phyloP scores from a whole-genome alignment of 1,140 invertebrate species.

The Pogonomyrmex californicus region DNA sequence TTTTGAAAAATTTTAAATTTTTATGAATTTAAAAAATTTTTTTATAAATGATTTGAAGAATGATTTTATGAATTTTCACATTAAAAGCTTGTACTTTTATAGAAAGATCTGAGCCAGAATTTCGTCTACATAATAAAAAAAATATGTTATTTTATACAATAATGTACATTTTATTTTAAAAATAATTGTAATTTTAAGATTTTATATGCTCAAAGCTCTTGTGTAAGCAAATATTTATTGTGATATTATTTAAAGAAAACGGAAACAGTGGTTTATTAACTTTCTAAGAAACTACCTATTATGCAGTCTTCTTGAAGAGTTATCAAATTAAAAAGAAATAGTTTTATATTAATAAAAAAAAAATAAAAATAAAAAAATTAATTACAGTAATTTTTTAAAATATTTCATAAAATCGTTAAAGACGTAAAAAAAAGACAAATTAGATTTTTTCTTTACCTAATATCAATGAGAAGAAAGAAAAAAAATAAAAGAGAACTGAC shows the following conservation, averaged over 20 bases:
- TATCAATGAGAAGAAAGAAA: background rate
- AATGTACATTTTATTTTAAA: background rate
- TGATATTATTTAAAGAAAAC: background rate
- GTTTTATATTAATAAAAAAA: background rate
- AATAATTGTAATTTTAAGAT: background rate
- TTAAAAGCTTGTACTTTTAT: background rate
- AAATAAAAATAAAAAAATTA: background rate
- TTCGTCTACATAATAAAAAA: background rate
- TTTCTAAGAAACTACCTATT: background rate
- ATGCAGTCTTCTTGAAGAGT: background rate
- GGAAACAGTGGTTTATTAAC: background rate
- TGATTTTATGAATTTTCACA: background rate
- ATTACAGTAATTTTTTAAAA: background rate
- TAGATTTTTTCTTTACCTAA: background rate
- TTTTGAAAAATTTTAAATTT: background rate
- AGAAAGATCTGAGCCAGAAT: background rate
- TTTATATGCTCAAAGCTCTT: background rate
- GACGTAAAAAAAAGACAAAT: background rate
- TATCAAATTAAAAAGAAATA: background rate
- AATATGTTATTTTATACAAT: background rate
- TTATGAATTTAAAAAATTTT: no score
- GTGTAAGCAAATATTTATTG: background rate
- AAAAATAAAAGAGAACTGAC: slow-evolving; percentile 20
- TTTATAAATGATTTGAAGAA: no score
- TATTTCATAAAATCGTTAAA: background rate